phyloP scores from a whole-genome alignment of 2,888 invertebrate species.

The Pedicia rivosa region DNA sequence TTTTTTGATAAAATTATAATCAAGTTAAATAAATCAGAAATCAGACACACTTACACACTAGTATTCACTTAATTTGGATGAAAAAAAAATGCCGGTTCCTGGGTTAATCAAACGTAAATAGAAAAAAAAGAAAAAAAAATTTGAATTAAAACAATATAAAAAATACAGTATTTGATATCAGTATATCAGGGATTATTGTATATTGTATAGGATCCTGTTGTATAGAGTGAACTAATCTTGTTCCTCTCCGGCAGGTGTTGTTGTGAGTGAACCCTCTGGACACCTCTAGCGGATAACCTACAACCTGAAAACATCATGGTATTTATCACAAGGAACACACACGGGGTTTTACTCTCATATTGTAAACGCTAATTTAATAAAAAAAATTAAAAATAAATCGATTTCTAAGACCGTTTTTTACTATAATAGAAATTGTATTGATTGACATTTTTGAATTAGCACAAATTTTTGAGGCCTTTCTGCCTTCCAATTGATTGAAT shows the following conservation, averaged over 20 bases:
- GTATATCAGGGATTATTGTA: conserved; percentile 10
- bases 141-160: conserved; percentile 2
- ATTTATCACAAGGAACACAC: conserved; percentile 16
- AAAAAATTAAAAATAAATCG: conserved; percentile 4
- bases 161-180: conserved; percentile 7
- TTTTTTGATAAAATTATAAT: too few relatives aligned
- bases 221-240: conserved; percentile 35
- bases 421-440: too few relatives aligned
- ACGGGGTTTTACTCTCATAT: conserved; percentile 7
- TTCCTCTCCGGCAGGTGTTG: conserved; percentile 35
- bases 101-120: too few relatives aligned
- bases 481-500: conserved; percentile 3
- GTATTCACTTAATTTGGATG: too few relatives aligned
- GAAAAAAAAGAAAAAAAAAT: too few relatives aligned
- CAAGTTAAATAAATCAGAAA: too few relatives aligned
- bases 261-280: conserved; percentile 18
- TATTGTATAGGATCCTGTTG: conserved; percentile 28
- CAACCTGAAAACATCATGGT: conserved; percentile 14
- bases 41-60: too few relatives aligned
- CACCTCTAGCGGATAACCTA: conserved; percentile 8
- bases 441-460: too few relatives aligned
- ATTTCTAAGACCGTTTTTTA: too few relatives aligned
- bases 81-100: too few relatives aligned
- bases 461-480: conserved; percentile 4
- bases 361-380: conserved; percentile 5